A percentile compares a stretch with the other conserved stretches of the same genome.
Conservation (phyloP, 92 coral and sea anemone genomes). For the Pocillopora meandrina region DNA sequence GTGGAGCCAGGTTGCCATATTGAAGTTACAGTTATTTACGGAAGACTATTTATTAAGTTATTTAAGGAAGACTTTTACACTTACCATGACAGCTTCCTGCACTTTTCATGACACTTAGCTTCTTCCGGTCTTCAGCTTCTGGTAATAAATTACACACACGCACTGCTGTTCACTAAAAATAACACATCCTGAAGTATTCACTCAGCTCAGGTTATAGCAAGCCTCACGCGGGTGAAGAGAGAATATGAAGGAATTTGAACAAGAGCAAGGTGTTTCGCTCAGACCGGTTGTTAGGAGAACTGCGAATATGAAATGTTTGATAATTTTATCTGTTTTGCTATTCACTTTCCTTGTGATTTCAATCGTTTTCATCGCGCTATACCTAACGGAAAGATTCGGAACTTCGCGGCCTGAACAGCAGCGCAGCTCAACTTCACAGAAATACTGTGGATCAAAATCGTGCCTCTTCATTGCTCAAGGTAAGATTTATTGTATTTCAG, state of each 20-base stretch:
- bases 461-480: constrained; percentile 26
- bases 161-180: not conserved
- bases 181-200: not conserved
- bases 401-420: not conserved
- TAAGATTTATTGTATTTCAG: not conserved
- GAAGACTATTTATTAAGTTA: too few relatives aligned
- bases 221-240: not conserved
- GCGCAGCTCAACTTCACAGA: not conserved
- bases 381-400: constrained; percentile 23
- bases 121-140: not conserved
- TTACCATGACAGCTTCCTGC: not conserved
- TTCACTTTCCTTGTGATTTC: constrained; percentile 32
- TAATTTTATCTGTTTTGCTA: not conserved
- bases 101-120: not conserved
- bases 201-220: not conserved
- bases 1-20: too few relatives aligned
- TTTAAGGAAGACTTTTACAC: too few relatives aligned
- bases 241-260: not conserved
- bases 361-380: constrained; percentile 36
- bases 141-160: not conserved
- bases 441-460: constrained; percentile 31
- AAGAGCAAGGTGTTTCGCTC: not conserved
- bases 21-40: too few relatives aligned
- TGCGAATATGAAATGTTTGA: not conserved
- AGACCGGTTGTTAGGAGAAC: not conserved